A percentile compares a stretch with the other conserved stretches of the same genome.
These are phyloP conservation scores for Lycopodina hypogea DNA, from an alignment of 37 sponge, comb jelly and placozoan species.

Conservation along the genomic window DNA sequence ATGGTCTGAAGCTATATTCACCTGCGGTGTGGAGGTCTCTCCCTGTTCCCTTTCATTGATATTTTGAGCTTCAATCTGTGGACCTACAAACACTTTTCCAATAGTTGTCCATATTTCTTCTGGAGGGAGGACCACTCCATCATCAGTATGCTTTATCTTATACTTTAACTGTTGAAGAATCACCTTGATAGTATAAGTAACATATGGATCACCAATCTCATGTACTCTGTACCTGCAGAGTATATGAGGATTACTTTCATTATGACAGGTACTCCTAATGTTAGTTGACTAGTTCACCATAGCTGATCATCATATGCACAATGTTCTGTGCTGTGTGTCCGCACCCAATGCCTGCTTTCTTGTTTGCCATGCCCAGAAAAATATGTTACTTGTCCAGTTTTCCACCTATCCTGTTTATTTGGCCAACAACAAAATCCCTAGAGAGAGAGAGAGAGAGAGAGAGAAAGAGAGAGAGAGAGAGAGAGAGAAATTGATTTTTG, in stretches of 20 bases:
- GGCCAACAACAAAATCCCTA: constrained; percentile 21
- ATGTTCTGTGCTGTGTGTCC: constrained; percentile 2
- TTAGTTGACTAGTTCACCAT: neutral
- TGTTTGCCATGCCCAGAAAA: neutral
- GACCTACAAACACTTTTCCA: constrained; percentile 64
- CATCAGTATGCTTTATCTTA: neutral
- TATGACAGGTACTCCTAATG: neutral
- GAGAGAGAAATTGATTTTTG: no score
- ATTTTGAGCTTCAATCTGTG: constrained; percentile 51
- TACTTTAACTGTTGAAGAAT: constrained; percentile 70
- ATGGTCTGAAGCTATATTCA: neutral
- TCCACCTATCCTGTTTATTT: neutral
- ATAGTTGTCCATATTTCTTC: constrained; percentile 56
- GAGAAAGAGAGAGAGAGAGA: no score
- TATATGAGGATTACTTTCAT: neutral
- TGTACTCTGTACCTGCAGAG: constrained; percentile 64
- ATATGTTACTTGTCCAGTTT: neutral
- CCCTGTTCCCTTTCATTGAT: constrained; percentile 23
- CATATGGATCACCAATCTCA: constrained; percentile 61
- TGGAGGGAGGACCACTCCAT: no score
- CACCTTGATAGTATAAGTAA: constrained; percentile 63
- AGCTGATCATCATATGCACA: constrained; percentile 19
- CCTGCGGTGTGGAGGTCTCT: constrained; percentile 47
- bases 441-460: neutral
- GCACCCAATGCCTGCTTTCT: neutral